A percentile compares a stretch with the other conserved stretches of the same genome.
Evolutionary conservation across 2,113 vertebrate species (phyloP).

Genomic region (Myotis brandtii): DNA sequence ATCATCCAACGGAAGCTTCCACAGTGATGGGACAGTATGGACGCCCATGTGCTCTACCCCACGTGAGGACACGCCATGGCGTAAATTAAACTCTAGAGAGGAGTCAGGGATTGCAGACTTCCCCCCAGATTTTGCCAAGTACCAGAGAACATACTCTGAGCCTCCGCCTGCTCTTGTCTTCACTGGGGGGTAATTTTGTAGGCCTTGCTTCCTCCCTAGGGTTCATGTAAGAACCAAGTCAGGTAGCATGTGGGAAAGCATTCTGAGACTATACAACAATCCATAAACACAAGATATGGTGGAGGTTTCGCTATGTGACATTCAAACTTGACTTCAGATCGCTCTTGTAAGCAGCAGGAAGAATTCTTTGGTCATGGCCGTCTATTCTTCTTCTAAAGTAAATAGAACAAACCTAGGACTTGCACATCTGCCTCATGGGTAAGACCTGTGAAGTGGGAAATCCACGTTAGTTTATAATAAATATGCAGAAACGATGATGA

Average conservation of each 20-base stretch:
- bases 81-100: rapidly evolving
- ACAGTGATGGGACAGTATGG: rapidly evolving
- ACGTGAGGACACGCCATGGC: rapidly evolving
- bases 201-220: neutral
- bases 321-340: neutral
- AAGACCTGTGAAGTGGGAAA: neutral
- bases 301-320: neutral
- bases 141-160: neutral
- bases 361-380: rapidly evolving
- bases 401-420: neutral
- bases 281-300: neutral
- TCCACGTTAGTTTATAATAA: neutral
- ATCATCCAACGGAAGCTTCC: neutral
- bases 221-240: neutral
- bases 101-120: neutral
- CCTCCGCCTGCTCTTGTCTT: rapidly evolving
- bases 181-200: neutral
- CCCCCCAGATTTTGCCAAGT: neutral
- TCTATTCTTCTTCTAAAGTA: neutral
- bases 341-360: neutral
- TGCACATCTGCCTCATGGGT: neutral
- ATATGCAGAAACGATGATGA: neutral
- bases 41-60: rapidly evolving
- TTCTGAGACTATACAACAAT: neutral
- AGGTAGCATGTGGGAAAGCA: neutral